Percentiles rank a stretch among this genome's conserved stretches.
These are phyloP conservation scores for Cheumatopsyche charites DNA, from an alignment of 1,140 invertebrate genomes.

Conservation along the genomic window DNA sequence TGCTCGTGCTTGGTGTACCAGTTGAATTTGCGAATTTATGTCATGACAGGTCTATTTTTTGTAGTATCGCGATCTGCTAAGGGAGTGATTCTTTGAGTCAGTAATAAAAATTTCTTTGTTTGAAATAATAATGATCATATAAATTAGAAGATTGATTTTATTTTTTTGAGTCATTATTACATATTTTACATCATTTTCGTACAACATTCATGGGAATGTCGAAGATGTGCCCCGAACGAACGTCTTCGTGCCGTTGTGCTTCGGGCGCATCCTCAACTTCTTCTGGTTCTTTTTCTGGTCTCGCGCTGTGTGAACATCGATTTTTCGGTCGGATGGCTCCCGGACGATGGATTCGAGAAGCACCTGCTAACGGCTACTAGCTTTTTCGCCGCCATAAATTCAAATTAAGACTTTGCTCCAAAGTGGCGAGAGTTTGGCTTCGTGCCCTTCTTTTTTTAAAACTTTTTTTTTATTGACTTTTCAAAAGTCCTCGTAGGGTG, in stretches of 20 bases:
- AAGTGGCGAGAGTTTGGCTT: slow-evolving; percentile 17
- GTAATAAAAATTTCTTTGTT: too few relatives aligned
- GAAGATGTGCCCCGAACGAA: neutral
- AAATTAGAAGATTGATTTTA: too few relatives aligned
- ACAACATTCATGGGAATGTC: neutral
- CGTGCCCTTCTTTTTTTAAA: slow-evolving; percentile 13
- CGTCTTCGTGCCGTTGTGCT: neutral
- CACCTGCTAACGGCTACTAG: slow-evolving; percentile 33
- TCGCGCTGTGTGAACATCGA: slow-evolving; percentile 29
- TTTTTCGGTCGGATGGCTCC: slow-evolving; percentile 25
- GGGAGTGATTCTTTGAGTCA: too few relatives aligned
- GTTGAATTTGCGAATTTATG: too few relatives aligned
- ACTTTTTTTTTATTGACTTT: neutral
- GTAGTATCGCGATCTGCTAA: too few relatives aligned
- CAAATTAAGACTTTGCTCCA: slow-evolving; percentile 31
- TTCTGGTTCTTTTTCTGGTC: slow-evolving; percentile 19
- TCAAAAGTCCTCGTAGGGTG: neutral
- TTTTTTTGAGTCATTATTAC: too few relatives aligned
- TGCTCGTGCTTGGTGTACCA: too few relatives aligned
- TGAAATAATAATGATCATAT: too few relatives aligned
- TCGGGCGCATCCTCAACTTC: slow-evolving; percentile 12
- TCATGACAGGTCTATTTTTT: too few relatives aligned
- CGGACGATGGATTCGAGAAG: neutral
- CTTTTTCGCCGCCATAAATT: slow-evolving; percentile 34
- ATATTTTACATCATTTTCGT: too few relatives aligned